phyloP scores from a whole-genome alignment of 2,888 invertebrate genomes.

The Zeuzera pyrina region DNA sequence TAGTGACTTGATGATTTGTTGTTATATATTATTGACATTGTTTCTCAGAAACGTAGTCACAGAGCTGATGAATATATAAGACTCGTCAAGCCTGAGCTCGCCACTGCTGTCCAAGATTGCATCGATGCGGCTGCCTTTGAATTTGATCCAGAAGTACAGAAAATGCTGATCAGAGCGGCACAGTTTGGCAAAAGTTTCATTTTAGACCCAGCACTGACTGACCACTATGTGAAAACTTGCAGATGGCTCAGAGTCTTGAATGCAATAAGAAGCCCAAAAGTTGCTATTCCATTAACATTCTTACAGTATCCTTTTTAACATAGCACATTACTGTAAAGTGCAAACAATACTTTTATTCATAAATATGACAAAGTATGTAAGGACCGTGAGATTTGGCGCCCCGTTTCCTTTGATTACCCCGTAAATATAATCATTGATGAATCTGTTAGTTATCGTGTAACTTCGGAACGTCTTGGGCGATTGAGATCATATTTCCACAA shows the following conservation, averaged over 20 bases:
- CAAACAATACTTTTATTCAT: too few relatives aligned
- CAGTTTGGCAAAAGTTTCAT: conserved; percentile 97
- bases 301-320: conserved; percentile 86
- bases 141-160: conserved; percentile 89
- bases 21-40: neutral
- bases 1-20: neutral
- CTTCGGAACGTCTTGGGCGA: too few relatives aligned
- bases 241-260: conserved; percentile 91
- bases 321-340: too few relatives aligned
- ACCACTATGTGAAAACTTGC: conserved; percentile 89
- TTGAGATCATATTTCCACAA: too few relatives aligned
- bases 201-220: conserved; percentile 78
- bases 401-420: too few relatives aligned
- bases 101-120: conserved; percentile 90
- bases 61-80: conserved; percentile 95
- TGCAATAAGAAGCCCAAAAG: conserved; percentile 85
- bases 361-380: too few relatives aligned
- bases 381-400: too few relatives aligned
- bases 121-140: conserved; percentile 95
- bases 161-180: conserved; percentile 90
- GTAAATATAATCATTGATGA: too few relatives aligned
- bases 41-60: conserved; percentile 84
- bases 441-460: too few relatives aligned
- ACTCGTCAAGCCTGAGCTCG: conserved; percentile 85
- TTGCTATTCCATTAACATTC: conserved; percentile 92